Evolutionary conservation across 1,140 invertebrate species (phyloP).

Genomic region (Portunus trituberculatus): DNA sequence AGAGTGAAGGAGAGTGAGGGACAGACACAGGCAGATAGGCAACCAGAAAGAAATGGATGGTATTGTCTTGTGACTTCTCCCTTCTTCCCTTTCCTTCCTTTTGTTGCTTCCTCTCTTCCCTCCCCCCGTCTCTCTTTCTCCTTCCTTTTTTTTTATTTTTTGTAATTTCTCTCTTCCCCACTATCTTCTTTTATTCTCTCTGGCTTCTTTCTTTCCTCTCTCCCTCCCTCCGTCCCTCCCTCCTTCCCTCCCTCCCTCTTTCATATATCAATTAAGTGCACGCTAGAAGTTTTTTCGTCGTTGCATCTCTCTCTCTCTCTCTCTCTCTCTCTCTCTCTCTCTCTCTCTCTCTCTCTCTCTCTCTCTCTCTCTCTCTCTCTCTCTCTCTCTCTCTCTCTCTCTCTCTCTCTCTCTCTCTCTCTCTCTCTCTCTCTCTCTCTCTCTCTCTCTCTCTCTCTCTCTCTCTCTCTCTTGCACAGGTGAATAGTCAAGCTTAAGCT

Average conservation of each 20-base stretch:
- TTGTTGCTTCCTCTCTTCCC: too few relatives aligned
- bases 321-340: background rate
- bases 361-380: slow-evolving; percentile 40
- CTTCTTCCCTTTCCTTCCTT: too few relatives aligned
- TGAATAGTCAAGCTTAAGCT: background rate
- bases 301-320: background rate
- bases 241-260: background rate
- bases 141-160: too few relatives aligned
- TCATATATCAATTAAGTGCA: too few relatives aligned
- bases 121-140: too few relatives aligned
- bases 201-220: background rate
- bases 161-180: too few relatives aligned
- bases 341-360: slow-evolving; percentile 33
- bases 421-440: background rate
- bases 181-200: too few relatives aligned
- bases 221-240: too few relatives aligned
- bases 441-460: background rate
- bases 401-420: slow-evolving; percentile 26
- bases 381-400: slow-evolving; percentile 32
- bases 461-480: background rate
- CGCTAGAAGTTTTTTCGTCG: too few relatives aligned
- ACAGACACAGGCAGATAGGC: background rate
- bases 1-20: background rate
- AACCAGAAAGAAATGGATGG: background rate
- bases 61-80: too few relatives aligned